Evolutionary conservation across 2,888 invertebrate genomes (phyloP).

Genomic region (Drosophila neonasuta): DNA sequence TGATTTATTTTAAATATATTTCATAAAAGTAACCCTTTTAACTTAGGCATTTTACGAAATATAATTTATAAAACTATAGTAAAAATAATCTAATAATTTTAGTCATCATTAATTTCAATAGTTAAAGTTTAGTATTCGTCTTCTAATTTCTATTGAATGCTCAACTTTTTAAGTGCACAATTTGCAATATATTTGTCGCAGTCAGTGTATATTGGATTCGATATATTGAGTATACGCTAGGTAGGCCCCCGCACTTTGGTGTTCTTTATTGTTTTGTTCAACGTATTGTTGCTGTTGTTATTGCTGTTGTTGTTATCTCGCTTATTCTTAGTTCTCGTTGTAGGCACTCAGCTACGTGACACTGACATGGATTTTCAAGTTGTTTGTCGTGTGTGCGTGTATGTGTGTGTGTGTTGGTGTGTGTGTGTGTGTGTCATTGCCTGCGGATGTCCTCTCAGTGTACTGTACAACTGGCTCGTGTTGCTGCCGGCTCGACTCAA

Average conservation of each 20-base stretch:
- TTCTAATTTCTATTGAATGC: no score
- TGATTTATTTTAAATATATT: no score
- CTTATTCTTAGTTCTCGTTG: slow-evolving; percentile 43
- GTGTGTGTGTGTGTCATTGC: slow-evolving; percentile 47
- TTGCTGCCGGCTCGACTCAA: slow-evolving; percentile 24
- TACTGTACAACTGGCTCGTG: slow-evolving; percentile 22
- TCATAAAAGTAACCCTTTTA: no score
- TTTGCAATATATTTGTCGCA: neutral
- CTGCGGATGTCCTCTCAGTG: slow-evolving; percentile 66
- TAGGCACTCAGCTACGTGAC: slow-evolving; percentile 77
- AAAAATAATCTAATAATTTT: neutral
- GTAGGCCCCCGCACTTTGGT: slow-evolving; percentile 29
- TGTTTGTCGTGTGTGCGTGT: slow-evolving; percentile 51
- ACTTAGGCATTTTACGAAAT: no score
- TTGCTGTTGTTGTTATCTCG: slow-evolving; percentile 29
- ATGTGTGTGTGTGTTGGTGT: slow-evolving; percentile 20
- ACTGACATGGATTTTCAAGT: slow-evolving; percentile 79
- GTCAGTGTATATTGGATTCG: slow-evolving; percentile 55
- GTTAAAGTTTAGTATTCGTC: no score
- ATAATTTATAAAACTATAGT: no score
- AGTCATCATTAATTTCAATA: no score
- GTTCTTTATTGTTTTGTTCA: slow-evolving; percentile 37
- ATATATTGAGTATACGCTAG: slow-evolving; percentile 26
- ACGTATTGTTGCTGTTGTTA: slow-evolving; percentile 32
- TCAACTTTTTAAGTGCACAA: neutral